Evolutionary conservation across 2,888 invertebrate species (phyloP).

Genomic region (Athripsodes cinereus): DNA sequence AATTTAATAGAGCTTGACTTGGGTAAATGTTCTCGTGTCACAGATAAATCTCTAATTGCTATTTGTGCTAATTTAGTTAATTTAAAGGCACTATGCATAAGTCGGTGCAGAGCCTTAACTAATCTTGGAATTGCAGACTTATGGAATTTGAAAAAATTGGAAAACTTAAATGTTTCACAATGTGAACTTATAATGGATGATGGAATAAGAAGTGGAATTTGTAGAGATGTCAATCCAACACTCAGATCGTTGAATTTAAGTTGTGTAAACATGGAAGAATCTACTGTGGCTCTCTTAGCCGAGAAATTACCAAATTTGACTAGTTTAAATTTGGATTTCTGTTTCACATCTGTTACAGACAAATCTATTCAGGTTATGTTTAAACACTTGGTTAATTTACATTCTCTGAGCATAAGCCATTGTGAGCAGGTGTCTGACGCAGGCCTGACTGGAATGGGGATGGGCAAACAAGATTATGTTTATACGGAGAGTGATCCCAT

Average conservation of each 20-base stretch:
- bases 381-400: constrained; percentile 53
- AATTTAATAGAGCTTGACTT: constrained; percentile 55
- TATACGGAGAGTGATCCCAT: not conserved
- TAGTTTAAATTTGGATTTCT: constrained; percentile 59
- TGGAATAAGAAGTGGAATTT: constrained; percentile 57
- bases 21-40: constrained; percentile 58
- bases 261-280: constrained; percentile 56
- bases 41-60: constrained; percentile 54
- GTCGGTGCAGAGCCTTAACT: constrained; percentile 59
- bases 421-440: constrained; percentile 65
- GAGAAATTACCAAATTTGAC: constrained; percentile 52
- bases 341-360: constrained; percentile 67
- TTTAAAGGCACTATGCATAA: constrained; percentile 55
- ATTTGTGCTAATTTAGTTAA: constrained; percentile 54
- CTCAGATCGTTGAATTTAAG: constrained; percentile 52
- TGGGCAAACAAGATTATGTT: constrained; percentile 36
- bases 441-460: constrained; percentile 63
- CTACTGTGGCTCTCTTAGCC: constrained; percentile 54
- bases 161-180: constrained; percentile 59
- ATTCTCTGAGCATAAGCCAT: constrained; percentile 56
- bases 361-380: constrained; percentile 61
- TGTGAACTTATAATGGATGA: constrained; percentile 58
- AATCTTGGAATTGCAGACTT: constrained; percentile 54
- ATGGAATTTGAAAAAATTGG: constrained; percentile 48
- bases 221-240: constrained; percentile 41